Base-by-base conservation (phyloP, 2,888 invertebrate species). In the Mythimna ferrago region DNA sequence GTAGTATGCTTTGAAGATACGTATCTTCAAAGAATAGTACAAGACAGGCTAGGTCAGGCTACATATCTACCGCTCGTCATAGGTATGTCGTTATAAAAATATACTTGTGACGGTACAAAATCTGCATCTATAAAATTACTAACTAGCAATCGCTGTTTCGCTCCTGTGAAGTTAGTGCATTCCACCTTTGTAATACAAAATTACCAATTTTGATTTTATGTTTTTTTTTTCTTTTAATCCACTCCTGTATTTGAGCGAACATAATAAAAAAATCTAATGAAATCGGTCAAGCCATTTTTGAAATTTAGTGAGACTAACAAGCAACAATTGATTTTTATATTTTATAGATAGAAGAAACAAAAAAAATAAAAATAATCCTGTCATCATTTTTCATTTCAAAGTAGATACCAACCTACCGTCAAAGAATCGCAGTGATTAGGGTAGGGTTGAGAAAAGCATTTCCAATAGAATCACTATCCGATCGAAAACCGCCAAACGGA, bases 401-500 rank as follows among this genome's bases (percentile, higher is more conserved):
- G 16, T 38, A 44, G 5, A 14, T 48, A 48, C 48, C 14, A 48
- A 60, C 38, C 21, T 21, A 0, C 21, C 4, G 26, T 44, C 54
- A n/a, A 26, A 51, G 11, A 32, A n/a, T 48, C 2, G 11, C 62
- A 9, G n/a, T 26, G n/a, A 56, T 54, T n/a, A 54, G n/a, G 11
- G 21, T 35, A 35, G 38, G 61, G 61, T 21, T 21, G 14, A 21
- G 21, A 61, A 41, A 41, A 38, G 2, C 9, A 38, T 51, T 77
- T 41, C 19, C 19, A 19, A 21, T 41, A 65, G 14, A 57, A 26
- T 21, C 2, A 53, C 35, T 53, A 87, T 86, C 87, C 82, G 75
- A 87, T 87, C 71, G 87, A 90, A 89, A 91, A 90, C 19, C 38
- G 38, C 32, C 38, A 48, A n/a, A 80, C 87, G 90, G 88, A 90